Conservation (phyloP, 1,140 invertebrate species). For the Diachasmimorpha longicaudata region DNA sequence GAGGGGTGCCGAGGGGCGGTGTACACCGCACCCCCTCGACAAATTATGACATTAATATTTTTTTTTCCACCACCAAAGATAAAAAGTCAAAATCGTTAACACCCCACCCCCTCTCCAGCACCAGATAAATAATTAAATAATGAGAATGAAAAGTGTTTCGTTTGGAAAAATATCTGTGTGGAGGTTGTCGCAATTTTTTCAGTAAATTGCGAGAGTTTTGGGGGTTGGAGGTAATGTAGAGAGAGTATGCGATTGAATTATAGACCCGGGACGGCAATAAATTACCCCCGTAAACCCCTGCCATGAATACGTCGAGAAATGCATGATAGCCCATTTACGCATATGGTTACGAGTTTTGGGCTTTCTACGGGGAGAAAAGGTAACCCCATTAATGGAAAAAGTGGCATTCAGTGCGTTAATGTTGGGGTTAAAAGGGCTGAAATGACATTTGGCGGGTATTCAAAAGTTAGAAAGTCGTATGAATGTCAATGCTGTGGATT, state of each 20-base stretch:
- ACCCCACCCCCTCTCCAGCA: not conserved
- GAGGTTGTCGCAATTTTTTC: not conserved
- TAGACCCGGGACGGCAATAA: constrained; percentile 36
- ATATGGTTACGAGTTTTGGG: constrained; percentile 38
- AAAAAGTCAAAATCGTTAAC: not conserved
- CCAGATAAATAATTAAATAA: not conserved
- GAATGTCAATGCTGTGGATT: constrained; percentile 22
- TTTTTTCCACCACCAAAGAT: not conserved
- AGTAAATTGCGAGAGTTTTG: constrained; percentile 10
- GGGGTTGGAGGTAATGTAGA: not conserved
- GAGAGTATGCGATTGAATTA: constrained; percentile 24
- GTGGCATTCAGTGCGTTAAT: not conserved
- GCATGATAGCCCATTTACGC: constrained; percentile 41
- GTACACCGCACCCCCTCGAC: constrained; percentile 24
- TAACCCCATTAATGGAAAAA: not conserved
- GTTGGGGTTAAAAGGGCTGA: not conserved
- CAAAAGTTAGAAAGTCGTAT: constrained; percentile 18
- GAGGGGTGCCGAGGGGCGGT: constrained; percentile 26
- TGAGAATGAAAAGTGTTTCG: not conserved
- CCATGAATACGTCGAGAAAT: constrained; percentile 43
- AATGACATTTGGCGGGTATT: constrained; percentile 18
- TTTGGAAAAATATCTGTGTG: not conserved
- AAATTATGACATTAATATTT: constrained; percentile 42
- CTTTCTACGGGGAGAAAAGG: not conserved
- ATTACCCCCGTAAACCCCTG: constrained; percentile 35